Conservation (phyloP, 1,140 invertebrate genomes). For the Drosophila fuyamai region DNA sequence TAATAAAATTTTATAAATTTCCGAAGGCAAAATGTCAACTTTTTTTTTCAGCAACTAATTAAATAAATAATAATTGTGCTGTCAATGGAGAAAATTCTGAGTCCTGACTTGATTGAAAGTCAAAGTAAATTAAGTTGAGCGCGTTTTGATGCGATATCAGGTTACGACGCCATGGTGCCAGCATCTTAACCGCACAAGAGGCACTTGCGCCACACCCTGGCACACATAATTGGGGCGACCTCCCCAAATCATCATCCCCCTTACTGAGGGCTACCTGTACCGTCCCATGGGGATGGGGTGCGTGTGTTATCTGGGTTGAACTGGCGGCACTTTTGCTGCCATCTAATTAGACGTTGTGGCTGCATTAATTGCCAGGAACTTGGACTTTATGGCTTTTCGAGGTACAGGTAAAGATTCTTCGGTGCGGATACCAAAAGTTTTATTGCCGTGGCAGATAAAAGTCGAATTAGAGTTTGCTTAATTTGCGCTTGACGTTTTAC, state of each 20-base stretch:
- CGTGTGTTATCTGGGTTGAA: constrained; percentile 62
- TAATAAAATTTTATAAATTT: background rate
- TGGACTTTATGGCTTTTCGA: constrained; percentile 75
- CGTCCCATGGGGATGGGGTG: constrained; percentile 20
- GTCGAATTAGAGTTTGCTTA: constrained; percentile 64
- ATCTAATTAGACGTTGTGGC: constrained; percentile 74
- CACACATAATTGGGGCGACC: constrained; percentile 57
- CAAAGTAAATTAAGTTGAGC: constrained; percentile 34
- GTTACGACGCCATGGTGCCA: constrained; percentile 38
- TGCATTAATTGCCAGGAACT: constrained; percentile 68
- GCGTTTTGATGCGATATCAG: constrained; percentile 40
- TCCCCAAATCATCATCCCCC: constrained; percentile 1
- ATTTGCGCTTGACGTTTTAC: constrained; percentile 48
- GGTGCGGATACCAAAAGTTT: constrained; percentile 41
- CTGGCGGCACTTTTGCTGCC: constrained; percentile 63
- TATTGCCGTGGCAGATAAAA: constrained; percentile 61
- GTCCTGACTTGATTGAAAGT: constrained; percentile 20
- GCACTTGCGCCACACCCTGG: constrained; percentile 57
- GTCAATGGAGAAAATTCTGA: constrained; percentile 12
- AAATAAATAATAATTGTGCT: constrained; percentile 42
- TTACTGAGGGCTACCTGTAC: constrained; percentile 4
- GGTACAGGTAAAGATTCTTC: constrained; percentile 19
- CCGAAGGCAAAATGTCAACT: background rate
- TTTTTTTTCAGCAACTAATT: constrained; percentile 30
- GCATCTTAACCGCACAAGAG: constrained; percentile 62